These are phyloP conservation scores for Onychomys leucogaster DNA, from an alignment of 2,797 vertebrate genomes.

Conservation along the genomic window DNA sequence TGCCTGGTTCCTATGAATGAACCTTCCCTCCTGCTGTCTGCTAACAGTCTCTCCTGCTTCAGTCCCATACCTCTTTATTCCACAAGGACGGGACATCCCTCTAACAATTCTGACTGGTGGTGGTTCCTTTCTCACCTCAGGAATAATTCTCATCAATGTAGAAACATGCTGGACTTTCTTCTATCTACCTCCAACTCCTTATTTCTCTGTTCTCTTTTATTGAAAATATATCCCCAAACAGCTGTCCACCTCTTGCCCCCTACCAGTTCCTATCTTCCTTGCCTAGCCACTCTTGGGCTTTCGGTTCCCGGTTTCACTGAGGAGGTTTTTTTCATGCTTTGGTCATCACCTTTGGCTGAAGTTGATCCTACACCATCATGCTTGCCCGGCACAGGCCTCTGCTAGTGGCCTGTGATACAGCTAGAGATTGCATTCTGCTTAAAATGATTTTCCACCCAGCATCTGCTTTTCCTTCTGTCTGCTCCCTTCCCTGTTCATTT, in stretches of 20 bases:
- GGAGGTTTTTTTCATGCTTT: background rate
- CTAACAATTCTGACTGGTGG: background rate
- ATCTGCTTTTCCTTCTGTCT: background rate
- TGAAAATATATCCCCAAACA: background rate
- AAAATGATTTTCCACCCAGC: background rate
- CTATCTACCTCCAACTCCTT: background rate
- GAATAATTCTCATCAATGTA: background rate
- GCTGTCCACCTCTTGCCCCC: rapidly evolving
- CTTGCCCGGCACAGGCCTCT: background rate
- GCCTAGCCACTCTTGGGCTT: background rate
- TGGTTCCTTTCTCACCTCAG: background rate
- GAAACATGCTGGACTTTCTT: background rate
- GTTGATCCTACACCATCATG: background rate
- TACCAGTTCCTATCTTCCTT: background rate
- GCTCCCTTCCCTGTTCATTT: background rate
- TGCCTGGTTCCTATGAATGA: background rate
- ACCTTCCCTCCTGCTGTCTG: background rate
- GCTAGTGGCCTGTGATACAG: no score
- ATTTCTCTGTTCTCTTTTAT: background rate
- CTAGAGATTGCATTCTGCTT: background rate
- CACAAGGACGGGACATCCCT: background rate
- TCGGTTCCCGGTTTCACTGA: background rate
- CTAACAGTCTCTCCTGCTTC: background rate
- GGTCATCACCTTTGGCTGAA: background rate
- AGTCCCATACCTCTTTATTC: background rate